Evolutionary conservation across 2,113 vertebrate genomes (phyloP), one percentile per base, ranked within the genome.

Genomic region (Solea senegalensis): DNA sequence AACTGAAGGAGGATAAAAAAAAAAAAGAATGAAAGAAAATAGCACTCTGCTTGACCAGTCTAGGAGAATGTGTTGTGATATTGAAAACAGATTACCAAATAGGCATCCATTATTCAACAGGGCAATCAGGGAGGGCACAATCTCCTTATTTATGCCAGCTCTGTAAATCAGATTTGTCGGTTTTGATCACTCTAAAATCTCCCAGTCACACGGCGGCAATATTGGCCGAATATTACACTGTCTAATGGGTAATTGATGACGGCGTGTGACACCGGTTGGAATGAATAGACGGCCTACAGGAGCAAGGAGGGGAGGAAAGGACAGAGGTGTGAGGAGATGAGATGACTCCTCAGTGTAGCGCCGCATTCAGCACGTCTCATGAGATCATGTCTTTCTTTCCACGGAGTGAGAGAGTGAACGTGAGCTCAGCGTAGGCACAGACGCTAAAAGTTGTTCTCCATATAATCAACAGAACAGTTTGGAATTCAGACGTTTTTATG

Each of bases 111-210:
- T 91, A 93, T 94, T 94, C 92, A 94, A 83, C 86, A 87, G 83
- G 87, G 85, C 86, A 87, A 92, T 92, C 87, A 85, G 89, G 89
- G 88, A 90, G 89, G 88, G 90, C 84, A 78, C 82, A 67, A 70
- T 80, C 89, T 90, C 90, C 92, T 92, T 91, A 92, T 93, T 92
- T 93, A 90, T 87, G 84, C 88, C 65, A 80, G 90, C 82, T 82
- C 90, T 89, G 87, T 92, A 93, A 93, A 94, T 93, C 91, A 82
- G 86, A 93, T 94, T 93, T 93, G 93, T 94, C 92, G 74, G 80
- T 92, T 93, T 87, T 92, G 91, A 94, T 94, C 91, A 91, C 83
- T 87, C 82, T 87, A 86, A 91, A 91, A 87, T 92, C 86, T 90
- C 84, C 76, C 76, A 85, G 89, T 91, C 90, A 88, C 91, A 87